phyloP scores from a whole-genome alignment of 2,888 invertebrate genomes.

The Drosophila robusta region DNA sequence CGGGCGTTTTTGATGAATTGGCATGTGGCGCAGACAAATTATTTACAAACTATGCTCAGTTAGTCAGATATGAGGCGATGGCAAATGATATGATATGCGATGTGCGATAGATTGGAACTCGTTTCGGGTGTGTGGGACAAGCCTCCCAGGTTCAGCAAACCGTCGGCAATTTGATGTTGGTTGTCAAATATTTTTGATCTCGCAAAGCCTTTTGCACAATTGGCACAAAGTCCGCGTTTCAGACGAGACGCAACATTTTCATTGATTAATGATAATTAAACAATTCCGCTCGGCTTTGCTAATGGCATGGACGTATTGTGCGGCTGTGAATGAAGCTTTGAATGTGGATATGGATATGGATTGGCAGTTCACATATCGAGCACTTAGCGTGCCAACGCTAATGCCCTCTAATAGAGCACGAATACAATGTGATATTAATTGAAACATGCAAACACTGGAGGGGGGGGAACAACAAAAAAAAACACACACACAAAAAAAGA shows the following conservation, averaged over 20 bases:
- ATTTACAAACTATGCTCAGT: not conserved
- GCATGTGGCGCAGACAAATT: conserved; percentile 5
- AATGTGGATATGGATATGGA: conserved; percentile 10
- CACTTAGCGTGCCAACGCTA: conserved; percentile 66
- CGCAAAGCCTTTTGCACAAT: conserved; percentile 47
- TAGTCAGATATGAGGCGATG: not conserved
- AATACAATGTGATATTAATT: conserved; percentile 64
- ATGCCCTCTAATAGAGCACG: conserved; percentile 65
- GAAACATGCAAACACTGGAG: conserved; percentile 63
- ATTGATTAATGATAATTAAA: conserved; percentile 63
- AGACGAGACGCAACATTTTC: conserved; percentile 23
- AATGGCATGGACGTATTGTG: conserved; percentile 35
- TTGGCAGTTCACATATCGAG: conserved; percentile 42
- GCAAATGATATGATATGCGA: not conserved
- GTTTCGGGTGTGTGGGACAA: conserved; percentile 35
- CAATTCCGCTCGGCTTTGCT: conserved; percentile 49
- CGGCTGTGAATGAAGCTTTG: conserved; percentile 39
- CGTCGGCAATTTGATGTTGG: conserved; percentile 7
- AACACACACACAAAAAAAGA: conserved; percentile 22
- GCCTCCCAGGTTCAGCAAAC: conserved; percentile 35
- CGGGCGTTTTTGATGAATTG: conserved; percentile 48
- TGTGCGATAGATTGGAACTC: conserved; percentile 14
- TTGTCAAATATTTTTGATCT: conserved; percentile 18
- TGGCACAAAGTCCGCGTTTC: conserved; percentile 31
- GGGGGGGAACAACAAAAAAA: conserved; percentile 13